Evolutionary conservation across 1,140 invertebrate genomes (phyloP), one percentile per base, ranked within the genome.

Genomic region (Pteromalus puparum): DNA sequence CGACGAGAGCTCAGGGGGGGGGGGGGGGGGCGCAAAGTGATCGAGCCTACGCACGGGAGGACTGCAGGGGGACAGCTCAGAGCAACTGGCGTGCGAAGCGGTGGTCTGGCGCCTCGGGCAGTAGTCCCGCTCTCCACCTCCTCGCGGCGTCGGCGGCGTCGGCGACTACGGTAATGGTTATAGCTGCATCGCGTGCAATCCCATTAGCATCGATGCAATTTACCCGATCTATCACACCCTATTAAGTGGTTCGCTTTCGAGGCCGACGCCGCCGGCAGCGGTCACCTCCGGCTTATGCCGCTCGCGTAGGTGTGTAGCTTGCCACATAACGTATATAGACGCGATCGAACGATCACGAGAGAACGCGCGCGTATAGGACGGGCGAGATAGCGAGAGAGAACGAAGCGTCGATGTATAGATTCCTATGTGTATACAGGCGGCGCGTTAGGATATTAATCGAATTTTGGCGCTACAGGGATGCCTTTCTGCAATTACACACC

Each of bases 161-260:
- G 70, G 65, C 88, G 88, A 89, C 87, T 88, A 87, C 88, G 90
- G 88, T 92, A 93, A 92, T 92, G 91, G 91, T 93, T 92, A 93
- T 92, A 92, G 92, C 90, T 90, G 91, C 91, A 91, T 92, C 92
- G 92, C 91, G 91, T 91, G 92, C 92, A 93, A 92, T 93, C 92
- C 92, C 92, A 93, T 93, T 93, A 92, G 92, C 92, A 91, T 91
- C 91, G 91, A 93, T 92, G 92, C 92, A 92, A 92, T 93, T 93
- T 93, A 92, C 90, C 91, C 92, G 92, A 93, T 93, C 92, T 93
- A 92, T 93, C 92, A 92, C 92, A 92, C 91, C 92, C 92, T 92
- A 92, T 93, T 92, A 93, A 92, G 91, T 90, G 91, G 90, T 91
- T 89, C 91, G 89, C 91, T 92, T 90, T 89, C 90, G 86, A 80